These are phyloP conservation scores for Drosophila nigricruria DNA, from an alignment of 2,888 invertebrate species.

Conservation along the genomic window DNA sequence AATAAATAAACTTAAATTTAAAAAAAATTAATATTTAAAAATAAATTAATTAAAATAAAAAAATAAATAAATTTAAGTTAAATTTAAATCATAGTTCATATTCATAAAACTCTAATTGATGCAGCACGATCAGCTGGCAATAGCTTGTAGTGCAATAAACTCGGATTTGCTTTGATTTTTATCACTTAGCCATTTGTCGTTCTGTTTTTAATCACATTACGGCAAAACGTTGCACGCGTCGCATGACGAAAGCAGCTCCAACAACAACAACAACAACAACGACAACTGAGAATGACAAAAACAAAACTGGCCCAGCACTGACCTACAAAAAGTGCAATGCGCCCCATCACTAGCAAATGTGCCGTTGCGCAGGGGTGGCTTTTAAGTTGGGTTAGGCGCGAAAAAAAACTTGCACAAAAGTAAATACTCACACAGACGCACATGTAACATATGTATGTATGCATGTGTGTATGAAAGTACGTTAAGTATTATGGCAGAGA, in stretches of 20 bases:
- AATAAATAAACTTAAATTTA: no score
- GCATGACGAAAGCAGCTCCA: conserved; percentile 52
- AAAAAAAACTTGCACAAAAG: conserved; percentile 20
- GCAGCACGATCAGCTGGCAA: neutral
- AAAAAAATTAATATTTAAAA: no score
- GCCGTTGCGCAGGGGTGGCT: conserved; percentile 59
- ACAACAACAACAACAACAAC: conserved; percentile 8
- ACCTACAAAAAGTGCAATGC: conserved; percentile 79
- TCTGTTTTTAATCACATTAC: conserved; percentile 71
- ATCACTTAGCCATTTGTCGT: conserved; percentile 39
- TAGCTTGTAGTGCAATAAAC: conserved; percentile 61
- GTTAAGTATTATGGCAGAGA: conserved; percentile 17
- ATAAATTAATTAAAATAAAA: no score
- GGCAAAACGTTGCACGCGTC: conserved; percentile 66
- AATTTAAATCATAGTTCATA: no score
- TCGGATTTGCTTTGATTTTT: conserved; percentile 62
- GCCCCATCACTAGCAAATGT: conserved; percentile 44
- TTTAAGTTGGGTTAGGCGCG: conserved; percentile 47
- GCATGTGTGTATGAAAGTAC: conserved; percentile 5
- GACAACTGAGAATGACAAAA: conserved; percentile 3
- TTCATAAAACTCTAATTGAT: neutral
- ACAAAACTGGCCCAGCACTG: conserved; percentile 54
- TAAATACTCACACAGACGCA: neutral
- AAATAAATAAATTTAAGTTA: no score
- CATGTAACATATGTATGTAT: neutral